Conservation (phyloP, 2,113 vertebrate genomes). For the Gobiocypris rarus region DNA sequence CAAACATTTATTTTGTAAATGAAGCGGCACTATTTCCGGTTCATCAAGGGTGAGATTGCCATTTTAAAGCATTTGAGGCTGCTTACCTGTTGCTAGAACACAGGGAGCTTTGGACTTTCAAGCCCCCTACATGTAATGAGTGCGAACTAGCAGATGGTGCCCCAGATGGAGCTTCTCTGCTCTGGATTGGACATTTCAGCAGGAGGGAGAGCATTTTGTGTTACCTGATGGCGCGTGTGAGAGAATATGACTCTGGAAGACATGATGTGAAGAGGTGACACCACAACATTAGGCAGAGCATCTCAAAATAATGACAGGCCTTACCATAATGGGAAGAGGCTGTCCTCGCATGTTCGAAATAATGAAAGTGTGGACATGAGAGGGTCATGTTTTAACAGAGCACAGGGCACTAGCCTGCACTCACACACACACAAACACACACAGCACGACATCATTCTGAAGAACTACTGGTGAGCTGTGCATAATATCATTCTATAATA, state of each 20-base stretch:
- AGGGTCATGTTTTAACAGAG: slow-evolving; percentile 44
- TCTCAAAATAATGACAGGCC: slow-evolving; percentile 48
- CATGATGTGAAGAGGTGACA: slow-evolving; percentile 13
- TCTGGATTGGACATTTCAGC: slow-evolving; percentile 48
- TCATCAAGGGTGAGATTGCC: background rate
- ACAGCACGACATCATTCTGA: slow-evolving; percentile 15
- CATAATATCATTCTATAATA: background rate
- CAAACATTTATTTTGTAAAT: background rate
- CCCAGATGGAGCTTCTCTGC: slow-evolving; percentile 52
- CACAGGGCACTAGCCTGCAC: background rate
- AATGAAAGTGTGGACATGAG: slow-evolving; percentile 48
- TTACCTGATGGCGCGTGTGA: slow-evolving; percentile 43
- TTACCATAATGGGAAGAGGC: slow-evolving; percentile 44
- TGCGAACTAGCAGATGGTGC: slow-evolving; percentile 50
- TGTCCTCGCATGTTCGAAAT: slow-evolving; percentile 42
- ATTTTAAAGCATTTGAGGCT: slow-evolving; percentile 1
- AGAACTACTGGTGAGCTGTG: background rate
- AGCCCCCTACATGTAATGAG: slow-evolving; percentile 32
- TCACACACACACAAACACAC: background rate
- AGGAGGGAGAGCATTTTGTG: slow-evolving; percentile 44
- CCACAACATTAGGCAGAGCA: slow-evolving; percentile 29
- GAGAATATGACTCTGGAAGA: slow-evolving; percentile 30
- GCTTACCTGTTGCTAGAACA: slow-evolving; percentile 23
- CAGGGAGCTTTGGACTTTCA: slow-evolving; percentile 9
- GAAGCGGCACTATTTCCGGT: background rate